These are phyloP conservation scores for Mesoligia furuncula DNA, from an alignment of 2,888 invertebrate species.

Conservation along the genomic window DNA sequence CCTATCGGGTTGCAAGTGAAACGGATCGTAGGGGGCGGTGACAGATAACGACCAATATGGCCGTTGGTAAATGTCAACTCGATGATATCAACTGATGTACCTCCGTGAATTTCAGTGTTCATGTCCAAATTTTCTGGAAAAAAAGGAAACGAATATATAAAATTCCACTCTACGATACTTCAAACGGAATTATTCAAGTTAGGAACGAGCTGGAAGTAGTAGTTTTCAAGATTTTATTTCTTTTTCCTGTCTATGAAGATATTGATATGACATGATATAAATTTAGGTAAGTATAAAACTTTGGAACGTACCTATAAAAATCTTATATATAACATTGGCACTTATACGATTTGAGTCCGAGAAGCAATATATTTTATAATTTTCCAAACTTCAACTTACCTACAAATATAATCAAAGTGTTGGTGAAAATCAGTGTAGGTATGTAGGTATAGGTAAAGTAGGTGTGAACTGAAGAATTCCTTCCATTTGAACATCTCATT, in stretches of 20 bases:
- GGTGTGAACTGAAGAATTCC: background rate
- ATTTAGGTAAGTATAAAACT: background rate
- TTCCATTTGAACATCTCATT: background rate
- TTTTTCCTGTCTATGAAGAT: background rate
- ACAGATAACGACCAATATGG: constrained; percentile 89
- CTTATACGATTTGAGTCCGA: background rate
- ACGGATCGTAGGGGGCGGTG: constrained; percentile 88
- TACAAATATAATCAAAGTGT: background rate
- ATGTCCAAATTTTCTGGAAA: constrained; percentile 39
- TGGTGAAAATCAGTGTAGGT: background rate
- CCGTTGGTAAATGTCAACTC: constrained; percentile 84
- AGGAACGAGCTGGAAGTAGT: background rate
- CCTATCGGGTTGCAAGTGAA: constrained; percentile 90
- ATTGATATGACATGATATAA: background rate
- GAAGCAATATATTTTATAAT: background rate
- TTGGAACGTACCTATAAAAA: background rate
- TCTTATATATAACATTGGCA: background rate
- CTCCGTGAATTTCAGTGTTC: constrained; percentile 47
- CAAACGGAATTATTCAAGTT: constrained; percentile 26
- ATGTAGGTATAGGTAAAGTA: background rate
- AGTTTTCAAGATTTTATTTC: constrained; percentile 10
- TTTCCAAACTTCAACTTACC: background rate
- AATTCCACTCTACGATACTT: constrained; percentile 11
- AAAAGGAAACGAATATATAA: constrained; percentile 22
- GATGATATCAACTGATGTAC: constrained; percentile 74